These are phyloP conservation scores for Dysmachus trigonus DNA, from an alignment of 2,888 invertebrate species.

Conservation along the genomic window DNA sequence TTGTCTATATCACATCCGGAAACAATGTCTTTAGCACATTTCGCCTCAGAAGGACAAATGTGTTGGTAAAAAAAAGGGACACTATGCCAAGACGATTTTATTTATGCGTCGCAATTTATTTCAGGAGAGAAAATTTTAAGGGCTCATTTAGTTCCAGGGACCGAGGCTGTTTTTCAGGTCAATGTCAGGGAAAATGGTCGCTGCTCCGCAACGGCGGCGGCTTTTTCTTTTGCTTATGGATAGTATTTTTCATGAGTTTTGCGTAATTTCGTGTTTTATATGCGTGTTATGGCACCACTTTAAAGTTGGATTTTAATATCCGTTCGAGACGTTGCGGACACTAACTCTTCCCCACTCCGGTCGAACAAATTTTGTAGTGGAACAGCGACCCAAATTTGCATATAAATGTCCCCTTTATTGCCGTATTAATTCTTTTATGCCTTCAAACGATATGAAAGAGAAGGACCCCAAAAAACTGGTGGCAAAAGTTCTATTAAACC, in stretches of 20 bases:
- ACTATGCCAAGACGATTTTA: constrained; percentile 41
- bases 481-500: neutral
- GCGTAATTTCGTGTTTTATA: constrained; percentile 30
- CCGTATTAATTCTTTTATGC: constrained; percentile 31
- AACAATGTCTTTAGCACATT: constrained; percentile 41
- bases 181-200: constrained; percentile 34
- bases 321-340: neutral
- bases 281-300: constrained; percentile 31
- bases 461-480: neutral
- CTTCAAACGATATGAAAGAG: neutral
- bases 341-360: neutral
- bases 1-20: constrained; percentile 37
- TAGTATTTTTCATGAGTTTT: constrained; percentile 38
- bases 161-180: constrained; percentile 40
- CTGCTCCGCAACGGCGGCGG: neutral
- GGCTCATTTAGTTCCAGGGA: constrained; percentile 15
- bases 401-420: constrained; percentile 21
- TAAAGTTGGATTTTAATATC: constrained; percentile 24
- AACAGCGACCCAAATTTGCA: constrained; percentile 20
- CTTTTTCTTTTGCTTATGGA: constrained; percentile 9
- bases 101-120: constrained; percentile 38
- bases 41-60: constrained; percentile 26
- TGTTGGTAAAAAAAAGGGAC: constrained; percentile 38
- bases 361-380: constrained; percentile 6
- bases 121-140: constrained; percentile 40